Base-by-base conservation (phyloP, 2,888 invertebrate species). In the Lathronympha strigana region DNA sequence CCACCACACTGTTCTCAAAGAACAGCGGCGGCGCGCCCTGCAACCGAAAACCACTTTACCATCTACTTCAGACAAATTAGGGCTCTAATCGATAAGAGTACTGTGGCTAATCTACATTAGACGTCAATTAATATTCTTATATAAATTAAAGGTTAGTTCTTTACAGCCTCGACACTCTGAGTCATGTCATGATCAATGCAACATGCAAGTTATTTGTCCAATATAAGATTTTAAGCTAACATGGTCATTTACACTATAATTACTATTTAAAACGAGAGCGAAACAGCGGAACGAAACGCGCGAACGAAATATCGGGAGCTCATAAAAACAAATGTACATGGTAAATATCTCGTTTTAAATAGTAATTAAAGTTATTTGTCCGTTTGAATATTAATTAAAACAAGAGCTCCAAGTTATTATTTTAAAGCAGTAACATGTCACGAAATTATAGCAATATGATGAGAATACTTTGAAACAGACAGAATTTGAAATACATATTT, bases 1-100 rank as follows among this genome's bases (percentile, higher is more conserved):
- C 85, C 13, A 74, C 17, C 19, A 76, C 28, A 55, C 17, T 73
- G 19, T 72, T 71, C 61, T 82, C 81, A 53, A 73, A 66, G 25
- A 66, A 67, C 57, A 74, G 69, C 28, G 77, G 69, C 19, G 69
- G 63, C 23, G 70, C 58, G 67, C 77, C 78, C 73, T 74, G 68
- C 49, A 67, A 72, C 58, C 50, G 43, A 13, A 28, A 63, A 51
- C 17, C 51, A 28, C 36, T 36, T 45, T 8, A 53, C 25, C 43
- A n/a, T 15, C 36, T 36, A 13, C 28, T 43, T 31, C 25, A 21
- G 1, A 1, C 15, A 21, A 38, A 8, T 13, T 3, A 28, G 1
- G 0, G 4, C 36, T 50, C n/a, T 17, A 11, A 2, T 33, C 9
- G 19, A n/a, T 8, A 53, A 4, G 9, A 21, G n/a, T 9, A 33